phyloP scores from a whole-genome alignment of 1,140 invertebrate species.

The Meloidogyne hapla region DNA sequence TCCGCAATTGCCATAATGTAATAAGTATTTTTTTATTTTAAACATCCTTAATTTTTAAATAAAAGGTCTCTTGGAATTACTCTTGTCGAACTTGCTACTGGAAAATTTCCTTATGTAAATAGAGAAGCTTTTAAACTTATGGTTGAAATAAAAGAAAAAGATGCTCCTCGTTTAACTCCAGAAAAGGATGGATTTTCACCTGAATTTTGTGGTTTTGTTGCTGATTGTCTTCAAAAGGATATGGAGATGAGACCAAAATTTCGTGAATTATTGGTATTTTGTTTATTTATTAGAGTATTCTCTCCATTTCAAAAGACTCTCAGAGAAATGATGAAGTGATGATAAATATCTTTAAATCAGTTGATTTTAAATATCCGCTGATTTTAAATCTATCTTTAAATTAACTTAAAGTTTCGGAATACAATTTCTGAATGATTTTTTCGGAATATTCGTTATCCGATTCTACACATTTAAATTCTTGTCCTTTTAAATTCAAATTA shows the following conservation, averaged over 20 bases:
- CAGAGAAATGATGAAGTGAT: too few relatives aligned
- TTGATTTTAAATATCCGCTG: too few relatives aligned
- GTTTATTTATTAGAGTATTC: background rate
- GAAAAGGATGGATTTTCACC: constrained; percentile 34
- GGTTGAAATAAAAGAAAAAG: constrained; percentile 30
- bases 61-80: constrained; percentile 74
- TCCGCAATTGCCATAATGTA: too few relatives aligned
- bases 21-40: too few relatives aligned
- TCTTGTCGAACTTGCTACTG: constrained; percentile 66
- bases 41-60: background rate
- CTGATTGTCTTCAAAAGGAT: constrained; percentile 46
- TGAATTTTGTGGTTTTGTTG: constrained; percentile 48
- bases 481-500: too few relatives aligned
- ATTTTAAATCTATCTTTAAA: too few relatives aligned
- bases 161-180: constrained; percentile 30
- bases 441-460: too few relatives aligned
- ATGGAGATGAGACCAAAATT: constrained; percentile 46
- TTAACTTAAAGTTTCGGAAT: too few relatives aligned
- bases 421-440: too few relatives aligned
- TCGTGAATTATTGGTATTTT: constrained; percentile 40
- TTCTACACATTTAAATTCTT: background rate
- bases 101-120: constrained; percentile 42
- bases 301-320: too few relatives aligned
- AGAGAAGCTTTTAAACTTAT: constrained; percentile 38
- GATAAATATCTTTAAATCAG: too few relatives aligned